Evolutionary conservation across 2,888 invertebrate genomes (phyloP), one percentile per base, ranked within the genome.

Genomic region (Aleiodes leptofemur): DNA sequence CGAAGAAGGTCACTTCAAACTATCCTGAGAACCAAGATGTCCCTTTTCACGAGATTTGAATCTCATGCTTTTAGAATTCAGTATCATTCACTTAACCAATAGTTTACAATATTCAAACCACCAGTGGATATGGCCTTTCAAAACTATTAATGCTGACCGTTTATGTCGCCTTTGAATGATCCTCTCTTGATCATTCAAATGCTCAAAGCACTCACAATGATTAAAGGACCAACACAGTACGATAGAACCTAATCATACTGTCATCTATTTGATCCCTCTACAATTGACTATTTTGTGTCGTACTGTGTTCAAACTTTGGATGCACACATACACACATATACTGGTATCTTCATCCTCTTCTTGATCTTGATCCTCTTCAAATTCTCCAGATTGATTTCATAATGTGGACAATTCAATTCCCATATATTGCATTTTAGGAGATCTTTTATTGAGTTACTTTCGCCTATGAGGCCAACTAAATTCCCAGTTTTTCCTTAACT

Each of bases 201-300:
- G 55, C n/a, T 55, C 43, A 5, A 16, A 16, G 43, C 64, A 64
- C 64, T 64, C 43, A 11, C 48, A 43, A 64, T 64, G 64, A 64
- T 64, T 64, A 64, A 16, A 64, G 64, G 64, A 14, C 64, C 16
- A 16, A 38, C 4, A 64, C 23, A 5, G 34, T 6, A n/a, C 16
- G 43, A 64, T 64, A 43, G 43, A 34, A 11, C 43, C 57, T 64
- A 3, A 38, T 14, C 61, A 31, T 34, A n/a, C 11, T 14, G 23
- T 38, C 16, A 57, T 57, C 29, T 31, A 57, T 57, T 31, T 9
- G n/a, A 43, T 16, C n/a, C 43, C n/a, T 29, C 34, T 59, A 23
- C 34, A 43, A 34, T 43, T 38, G 13, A 1, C 11, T 64, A 7
- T 5, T 43, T 64, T 38, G 43, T 14, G 13, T 38, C 34, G 3